Base-by-base conservation (phyloP, 2,113 vertebrate species). In the Agelaius phoeniceus region DNA sequence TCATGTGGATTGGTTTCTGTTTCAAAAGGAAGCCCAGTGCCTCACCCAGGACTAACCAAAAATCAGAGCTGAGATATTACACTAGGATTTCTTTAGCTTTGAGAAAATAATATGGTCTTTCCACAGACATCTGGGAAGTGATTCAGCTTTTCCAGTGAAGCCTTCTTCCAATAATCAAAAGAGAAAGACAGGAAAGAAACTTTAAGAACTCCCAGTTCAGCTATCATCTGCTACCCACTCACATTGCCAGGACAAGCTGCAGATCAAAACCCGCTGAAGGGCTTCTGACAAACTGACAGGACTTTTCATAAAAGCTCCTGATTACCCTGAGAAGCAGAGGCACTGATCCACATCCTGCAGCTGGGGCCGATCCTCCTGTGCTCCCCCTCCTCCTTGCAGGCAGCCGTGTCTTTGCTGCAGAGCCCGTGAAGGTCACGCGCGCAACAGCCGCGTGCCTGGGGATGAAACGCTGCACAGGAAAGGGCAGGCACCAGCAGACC, bases 381-480 rank as follows among this genome's bases (percentile, higher is more conserved):
- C 39, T 58, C 9, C 17, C 19, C 11, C 55, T 73, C 15, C 51
- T 92, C 51, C 83, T 41, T 30, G 22, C 43, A 74, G 13, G 11
- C 21, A 67, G 43, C 37, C 1, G 0, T 18, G 43, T 19, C 67
- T 54, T 49, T 7, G 48, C 81, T 51, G n/a, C 51, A 92, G 57
- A 51, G 5, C n/a, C 37, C 46, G 33, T n/a, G 37, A 73, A 93
- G 51, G 61, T 80, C 76, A 80, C 0, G 0, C 10, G 1, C 10
- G 39, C 7, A 39, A 10, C 15, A 74, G 33, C 55, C 33, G 39
- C 81, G 74, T n/a, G 63, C 57, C 72, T 8, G 52, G 57, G 55
- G 41, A n/a, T 46, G 72, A 69, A 90, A 65, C 0, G 0, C 44
- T n/a, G n/a, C 3, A 7, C 0, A 0, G 55, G 39, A 89, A 77